These are phyloP conservation scores for Arenaria interpres DNA, from an alignment of 2,113 vertebrate genomes.

Conservation along the genomic window DNA sequence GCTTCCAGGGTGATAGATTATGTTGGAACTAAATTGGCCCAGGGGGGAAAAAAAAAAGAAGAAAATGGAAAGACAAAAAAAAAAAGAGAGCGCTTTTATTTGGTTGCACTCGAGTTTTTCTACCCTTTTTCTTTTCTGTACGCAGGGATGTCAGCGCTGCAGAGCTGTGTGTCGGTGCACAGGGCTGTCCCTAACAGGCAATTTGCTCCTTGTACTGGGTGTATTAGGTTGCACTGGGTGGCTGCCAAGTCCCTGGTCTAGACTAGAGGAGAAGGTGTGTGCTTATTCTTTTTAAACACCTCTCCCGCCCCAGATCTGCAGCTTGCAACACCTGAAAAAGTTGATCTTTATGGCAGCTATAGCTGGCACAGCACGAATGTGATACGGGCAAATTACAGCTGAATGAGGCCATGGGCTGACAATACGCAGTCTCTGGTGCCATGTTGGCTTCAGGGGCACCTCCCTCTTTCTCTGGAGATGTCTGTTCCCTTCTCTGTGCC, in stretches of 20 bases:
- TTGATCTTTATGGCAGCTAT: background rate
- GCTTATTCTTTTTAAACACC: background rate
- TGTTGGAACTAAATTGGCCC: background rate
- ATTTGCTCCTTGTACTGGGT: constrained; percentile 20
- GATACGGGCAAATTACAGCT: background rate
- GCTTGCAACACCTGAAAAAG: background rate
- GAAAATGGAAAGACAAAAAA: background rate
- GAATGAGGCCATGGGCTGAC: background rate
- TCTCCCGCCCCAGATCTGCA: background rate
- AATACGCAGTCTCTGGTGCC: background rate
- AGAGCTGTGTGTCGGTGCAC: background rate
- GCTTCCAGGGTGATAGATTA: background rate
- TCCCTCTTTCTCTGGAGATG: background rate
- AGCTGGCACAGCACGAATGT: background rate
- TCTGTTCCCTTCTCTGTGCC: background rate
- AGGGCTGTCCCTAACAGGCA: background rate
- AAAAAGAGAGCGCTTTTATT: background rate
- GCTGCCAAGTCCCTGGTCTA: background rate
- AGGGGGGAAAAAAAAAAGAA: too few relatives aligned
- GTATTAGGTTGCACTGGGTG: constrained; percentile 10
- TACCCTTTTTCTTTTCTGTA: background rate
- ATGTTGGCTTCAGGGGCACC: background rate
- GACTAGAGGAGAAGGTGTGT: background rate
- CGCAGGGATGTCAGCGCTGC: background rate
- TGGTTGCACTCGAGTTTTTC: background rate